Base-by-base conservation (phyloP, 2,888 invertebrate species). In the Drosophila tanythrix region DNA sequence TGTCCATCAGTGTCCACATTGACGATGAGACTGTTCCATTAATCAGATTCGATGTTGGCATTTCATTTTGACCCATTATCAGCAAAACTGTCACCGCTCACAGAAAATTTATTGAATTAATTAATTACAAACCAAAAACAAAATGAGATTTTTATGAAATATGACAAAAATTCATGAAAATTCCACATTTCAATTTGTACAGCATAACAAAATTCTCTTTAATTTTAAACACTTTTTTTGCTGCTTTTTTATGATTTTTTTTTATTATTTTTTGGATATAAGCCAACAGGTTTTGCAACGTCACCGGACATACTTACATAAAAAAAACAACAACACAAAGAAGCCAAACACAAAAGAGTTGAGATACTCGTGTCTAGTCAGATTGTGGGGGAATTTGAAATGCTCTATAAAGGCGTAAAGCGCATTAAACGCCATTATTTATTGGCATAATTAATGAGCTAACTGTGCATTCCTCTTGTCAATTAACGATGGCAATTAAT, bases 41-140 rank as follows among this genome's bases (percentile, higher is more conserved):
- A 85, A 85, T 85, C 89, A 81, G 75, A 62, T 77, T 83, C 74
- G 87, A 76, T 69, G 75, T 79, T 71, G 74, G 57, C 50, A 51
- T 36, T 71, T 70, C 21, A 56, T 38, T 51, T 48, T 46, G 29
- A 13, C 48, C 72, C 71, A 89, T 90, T 86, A 90, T 90, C 85
- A 70, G 68, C 36, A 57, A 78, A 89, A 87, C 56, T 89, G 85
- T 86, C 90, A 78, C 89, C 78, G 62, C 66, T 67, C 50, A 71
- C 55, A 58, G 71, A 55, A 59, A 86, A 90, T 90, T 86, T 89
- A 86, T 86, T 90, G 73, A 76, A 81, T 78, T 65, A 73, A 78
- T 86, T 78, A 74, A 72, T 84, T 62, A 46, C 38, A 70, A 70
- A 57, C 78, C 61, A 58, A 76, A 43, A 71, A 10, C 10, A 70